Base-by-base conservation (phyloP, 2,888 invertebrate genomes). In the Trichopria drosophilae region DNA sequence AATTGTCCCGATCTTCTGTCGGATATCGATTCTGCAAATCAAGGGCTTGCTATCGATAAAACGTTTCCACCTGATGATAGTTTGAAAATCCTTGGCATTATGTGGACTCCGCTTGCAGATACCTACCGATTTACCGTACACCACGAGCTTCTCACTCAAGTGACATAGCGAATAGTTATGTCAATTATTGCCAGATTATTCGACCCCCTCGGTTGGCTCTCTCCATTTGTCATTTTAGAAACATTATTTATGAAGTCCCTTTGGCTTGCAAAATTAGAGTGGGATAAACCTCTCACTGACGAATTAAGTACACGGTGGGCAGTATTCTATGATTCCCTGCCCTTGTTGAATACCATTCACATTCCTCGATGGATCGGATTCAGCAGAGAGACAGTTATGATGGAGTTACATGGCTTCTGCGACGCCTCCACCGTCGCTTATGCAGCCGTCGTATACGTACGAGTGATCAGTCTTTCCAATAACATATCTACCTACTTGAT, bases 11-110 rank as follows among this genome's bases (percentile, higher is more conserved):
- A 19, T 0, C 23, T 56, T 1, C 23, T 55, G 1, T 6, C 12
- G 1, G 43, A 45, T 7, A 34, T 56, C 6, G 28, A 23, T 3
- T 7, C 20, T 1, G 32, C 16, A 3, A 36, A 53, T 28, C 45
- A 56, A 23, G 53, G 51, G 2, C 28, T 50, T 2, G 52, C 58
- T 1, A 12, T 18, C 6, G n/a, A 42, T 16, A 39, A 26, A 22
- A 1, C 24, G 1, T 18, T 31, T 2, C 2, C 10, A 6, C 10
- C 9, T 19, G 34, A 41, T 6, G 34, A 51, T 3, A 6, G 5
- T n/a, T n/a, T n/a, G n/a, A n/a, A n/a, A n/a, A n/a, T n/a, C n/a
- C n/a, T n/a, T n/a, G n/a, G n/a, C n/a, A 28, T 52, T 7, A 6
- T 7, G 7, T 55, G 51, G 51, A 42, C 13, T 24, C 47, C 45